Evolutionary conservation across 2,888 invertebrate genomes (phyloP).

Genomic region (Diploptera punctata): DNA sequence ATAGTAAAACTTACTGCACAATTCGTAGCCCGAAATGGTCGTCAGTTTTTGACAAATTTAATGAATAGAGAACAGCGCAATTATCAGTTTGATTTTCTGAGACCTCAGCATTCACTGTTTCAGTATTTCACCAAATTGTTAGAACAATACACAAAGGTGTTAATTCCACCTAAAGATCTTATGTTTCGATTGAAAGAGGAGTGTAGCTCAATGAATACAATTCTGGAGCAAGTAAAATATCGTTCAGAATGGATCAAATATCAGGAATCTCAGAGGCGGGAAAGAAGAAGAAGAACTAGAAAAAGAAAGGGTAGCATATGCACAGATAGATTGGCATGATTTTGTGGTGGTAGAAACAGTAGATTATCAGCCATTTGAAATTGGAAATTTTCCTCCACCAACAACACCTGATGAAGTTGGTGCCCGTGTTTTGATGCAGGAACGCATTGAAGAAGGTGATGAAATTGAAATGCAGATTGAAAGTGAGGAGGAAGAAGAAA

Average conservation of each 20-base stretch:
- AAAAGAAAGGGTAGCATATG: conserved; percentile 92
- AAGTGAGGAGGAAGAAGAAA: conserved; percentile 74
- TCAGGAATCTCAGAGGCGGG: conserved; percentile 89
- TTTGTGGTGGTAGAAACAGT: conserved; percentile 99
- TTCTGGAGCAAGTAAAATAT: conserved; percentile 90
- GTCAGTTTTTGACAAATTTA: conserved; percentile 95
- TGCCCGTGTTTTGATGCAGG: conserved; percentile 89
- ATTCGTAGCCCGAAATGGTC: conserved; percentile 97
- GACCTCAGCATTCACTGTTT: conserved; percentile 98
- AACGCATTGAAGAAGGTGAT: conserved; percentile 79
- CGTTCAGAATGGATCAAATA: conserved; percentile 97
- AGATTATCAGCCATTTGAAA: conserved; percentile 96
- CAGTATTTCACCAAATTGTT: conserved; percentile 97
- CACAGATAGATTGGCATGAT: conserved; percentile 99
- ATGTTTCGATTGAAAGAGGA: conserved; percentile 80
- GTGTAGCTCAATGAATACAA: conserved; percentile 67
- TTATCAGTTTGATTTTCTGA: conserved; percentile 97
- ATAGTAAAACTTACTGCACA: conserved; percentile 98
- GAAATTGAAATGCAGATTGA: conserved; percentile 92
- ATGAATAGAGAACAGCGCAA: conserved; percentile 99
- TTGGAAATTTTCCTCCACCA: conserved; percentile 95
- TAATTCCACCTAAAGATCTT: conserved; percentile 94
- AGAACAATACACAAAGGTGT: conserved; percentile 97
- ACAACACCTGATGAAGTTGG: conserved; percentile 98
- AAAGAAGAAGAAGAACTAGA: conserved; percentile 95